Percentiles rank a stretch among this genome's conserved stretches.
Evolutionary conservation across 2,113 vertebrate genomes (phyloP).

Genomic region (Acanthochromis polyacanthus): DNA sequence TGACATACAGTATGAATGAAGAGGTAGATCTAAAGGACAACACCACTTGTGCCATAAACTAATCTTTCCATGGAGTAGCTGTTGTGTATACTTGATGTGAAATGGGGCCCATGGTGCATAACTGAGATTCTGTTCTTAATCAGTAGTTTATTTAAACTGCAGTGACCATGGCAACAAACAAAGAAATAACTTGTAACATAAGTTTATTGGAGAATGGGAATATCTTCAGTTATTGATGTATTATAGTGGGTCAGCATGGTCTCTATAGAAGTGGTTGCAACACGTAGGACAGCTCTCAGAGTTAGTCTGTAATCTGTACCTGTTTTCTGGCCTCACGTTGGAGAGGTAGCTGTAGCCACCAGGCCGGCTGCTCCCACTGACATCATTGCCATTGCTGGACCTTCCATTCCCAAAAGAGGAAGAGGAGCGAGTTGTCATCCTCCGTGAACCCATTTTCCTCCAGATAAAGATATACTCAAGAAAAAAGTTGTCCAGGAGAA

Average conservation of each 20-base stretch:
- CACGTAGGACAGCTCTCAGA: background rate
- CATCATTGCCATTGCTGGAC: slow-evolving; percentile 70
- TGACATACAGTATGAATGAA: background rate
- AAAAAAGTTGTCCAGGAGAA: slow-evolving; percentile 15
- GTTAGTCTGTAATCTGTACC: slow-evolving; percentile 78
- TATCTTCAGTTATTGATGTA: background rate
- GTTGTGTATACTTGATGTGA: slow-evolving; percentile 26
- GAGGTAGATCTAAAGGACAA: background rate
- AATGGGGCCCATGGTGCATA: slow-evolving; percentile 47
- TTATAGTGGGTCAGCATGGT: background rate
- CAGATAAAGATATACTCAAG: background rate
- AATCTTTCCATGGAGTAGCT: slow-evolving; percentile 37
- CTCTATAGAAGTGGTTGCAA: background rate
- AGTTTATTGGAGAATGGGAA: background rate
- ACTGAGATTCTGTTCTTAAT: slow-evolving; percentile 63
- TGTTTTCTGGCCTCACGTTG: slow-evolving; percentile 89
- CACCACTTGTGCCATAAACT: slow-evolving; percentile 2
- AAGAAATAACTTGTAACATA: slow-evolving; percentile 33
- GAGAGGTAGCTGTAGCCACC: slow-evolving; percentile 89
- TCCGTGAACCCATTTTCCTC: slow-evolving; percentile 88
- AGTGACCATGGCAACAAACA: slow-evolving; percentile 66
- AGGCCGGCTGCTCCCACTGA: slow-evolving; percentile 71
- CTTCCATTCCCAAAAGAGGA: slow-evolving; percentile 76
- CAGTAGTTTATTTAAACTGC: slow-evolving; percentile 66
- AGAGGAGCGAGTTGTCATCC: slow-evolving; percentile 75